Conservation (phyloP, 2,797 vertebrate species). For the Urocyon cinereoargenteus region DNA sequence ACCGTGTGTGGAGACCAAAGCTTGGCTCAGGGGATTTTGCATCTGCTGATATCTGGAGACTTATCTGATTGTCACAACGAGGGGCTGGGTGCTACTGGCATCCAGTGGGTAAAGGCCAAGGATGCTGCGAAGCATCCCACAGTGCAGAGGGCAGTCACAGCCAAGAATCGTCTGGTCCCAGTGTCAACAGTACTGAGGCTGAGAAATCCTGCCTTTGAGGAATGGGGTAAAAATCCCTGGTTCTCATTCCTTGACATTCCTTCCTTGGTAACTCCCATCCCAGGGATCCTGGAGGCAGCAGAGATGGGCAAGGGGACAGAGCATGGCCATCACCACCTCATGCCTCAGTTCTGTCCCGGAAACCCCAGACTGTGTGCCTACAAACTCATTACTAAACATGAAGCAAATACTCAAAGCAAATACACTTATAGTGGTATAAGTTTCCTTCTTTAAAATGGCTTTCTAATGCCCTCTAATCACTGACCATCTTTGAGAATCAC, state of each 20-base stretch:
- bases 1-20: background rate
- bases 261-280: background rate
- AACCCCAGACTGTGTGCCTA: rapidly evolving
- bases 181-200: rapidly evolving
- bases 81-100: rapidly evolving
- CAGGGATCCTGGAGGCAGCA: rapidly evolving
- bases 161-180: background rate
- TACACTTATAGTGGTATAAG: rapidly evolving
- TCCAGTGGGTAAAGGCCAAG: background rate
- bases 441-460: background rate
- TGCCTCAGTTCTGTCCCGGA: rapidly evolving
- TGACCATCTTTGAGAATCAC: background rate
- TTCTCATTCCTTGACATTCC: background rate
- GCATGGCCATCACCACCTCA: rapidly evolving
- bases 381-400: background rate
- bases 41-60: rapidly evolving
- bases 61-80: rapidly evolving
- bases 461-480: background rate
- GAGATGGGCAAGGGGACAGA: rapidly evolving
- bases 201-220: background rate
- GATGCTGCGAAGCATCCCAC: background rate
- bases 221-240: rapidly evolving
- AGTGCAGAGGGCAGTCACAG: rapidly evolving
- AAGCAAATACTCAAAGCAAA: background rate
- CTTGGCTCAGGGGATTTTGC: too few species aligned